Evolutionary conservation across 2,797 vertebrate genomes (phyloP), one percentile per base, ranked within the genome.

Genomic region (Aplochiton taeniatus): DNA sequence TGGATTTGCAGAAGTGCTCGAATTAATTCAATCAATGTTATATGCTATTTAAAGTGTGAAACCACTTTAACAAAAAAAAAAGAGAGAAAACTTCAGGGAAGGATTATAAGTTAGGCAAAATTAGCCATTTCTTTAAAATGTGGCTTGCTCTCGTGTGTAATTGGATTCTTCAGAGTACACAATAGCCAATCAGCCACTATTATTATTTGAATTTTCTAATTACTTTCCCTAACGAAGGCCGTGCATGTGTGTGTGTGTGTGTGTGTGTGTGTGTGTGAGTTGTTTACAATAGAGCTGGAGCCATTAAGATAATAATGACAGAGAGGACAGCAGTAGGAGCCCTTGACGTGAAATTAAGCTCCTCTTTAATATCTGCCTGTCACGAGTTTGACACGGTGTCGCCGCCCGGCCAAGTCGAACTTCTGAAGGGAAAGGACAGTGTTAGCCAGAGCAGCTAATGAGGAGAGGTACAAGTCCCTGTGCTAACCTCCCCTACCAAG

Each of bases 131-230:
- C 84, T 75, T 76, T 78, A 76, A 72, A 74, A 79, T 75, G 48
- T 9, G 16, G 59, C 43, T 8, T 46, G 13, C 68, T 43, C 57
- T 41, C 61, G 11, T 52, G 70, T 61, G 73, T 73, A 72, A 85
- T 79, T 82, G 75, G 66, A 77, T 73, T 77, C 80, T 78, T 73
- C 18, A 72, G 77, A 77, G 78, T 67, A 81, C 79, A 83, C 82
- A 86, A 82, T 81, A 42, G 79, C 77, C 85, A 84, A 83, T 85
- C 85, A 76, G 52, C 6, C 50, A 55, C 81, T 49, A 66, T 81
- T 83, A 77, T 84, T 81, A 77, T 65, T 73, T 48, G 65, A 79
- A 63, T 51, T 77, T 87, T 85, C 74, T 83, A 87, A 87, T 85
- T 84, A 85, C 81, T 70, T 78, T 73, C 58, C 73, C 81, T 85